Evolutionary conservation across 2,888 invertebrate genomes (phyloP).

Genomic region (Sphaerophoria rueppellii): DNA sequence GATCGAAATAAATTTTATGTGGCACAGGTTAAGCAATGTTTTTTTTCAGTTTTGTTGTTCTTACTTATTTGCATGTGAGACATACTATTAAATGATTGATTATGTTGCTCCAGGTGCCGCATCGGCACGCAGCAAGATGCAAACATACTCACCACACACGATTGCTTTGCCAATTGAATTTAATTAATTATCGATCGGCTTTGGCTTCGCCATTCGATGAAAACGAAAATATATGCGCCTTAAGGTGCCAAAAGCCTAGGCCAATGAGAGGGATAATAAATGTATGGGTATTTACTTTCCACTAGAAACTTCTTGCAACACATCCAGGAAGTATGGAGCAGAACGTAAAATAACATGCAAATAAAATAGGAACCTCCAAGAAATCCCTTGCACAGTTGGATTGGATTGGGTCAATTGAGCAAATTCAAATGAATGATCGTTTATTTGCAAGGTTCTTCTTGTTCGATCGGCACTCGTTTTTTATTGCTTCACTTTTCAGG

Average conservation of each 20-base stretch:
- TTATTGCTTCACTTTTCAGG: background rate
- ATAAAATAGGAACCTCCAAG: conserved; percentile 2
- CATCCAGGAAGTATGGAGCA: conserved; percentile 60
- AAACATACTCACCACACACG: conserved; percentile 56
- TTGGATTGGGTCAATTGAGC: conserved; percentile 48
- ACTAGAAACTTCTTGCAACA: conserved; percentile 47
- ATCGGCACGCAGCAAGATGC: conserved; percentile 44
- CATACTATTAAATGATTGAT: conserved; percentile 62
- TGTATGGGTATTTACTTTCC: conserved; percentile 16
- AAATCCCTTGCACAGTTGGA: conserved; percentile 44
- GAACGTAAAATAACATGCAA: conserved; percentile 37
- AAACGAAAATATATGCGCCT: conserved; percentile 32
- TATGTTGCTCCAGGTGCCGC: conserved; percentile 66
- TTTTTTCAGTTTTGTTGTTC: conserved; percentile 6
- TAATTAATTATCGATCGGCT: conserved; percentile 58
- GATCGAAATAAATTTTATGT: conserved; percentile 57
- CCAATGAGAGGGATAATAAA: background rate
- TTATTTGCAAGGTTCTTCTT: conserved; percentile 54
- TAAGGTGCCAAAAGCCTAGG: conserved; percentile 55
- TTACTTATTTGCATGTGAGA: conserved; percentile 51
- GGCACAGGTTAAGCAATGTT: conserved; percentile 59
- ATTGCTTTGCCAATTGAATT: conserved; percentile 26
- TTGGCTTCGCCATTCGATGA: background rate
- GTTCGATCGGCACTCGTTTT: conserved; percentile 37
- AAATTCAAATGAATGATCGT: conserved; percentile 68